Evolutionary conservation across 2,113 vertebrate genomes (phyloP).

Genomic region (Echinops telfairi): DNA sequence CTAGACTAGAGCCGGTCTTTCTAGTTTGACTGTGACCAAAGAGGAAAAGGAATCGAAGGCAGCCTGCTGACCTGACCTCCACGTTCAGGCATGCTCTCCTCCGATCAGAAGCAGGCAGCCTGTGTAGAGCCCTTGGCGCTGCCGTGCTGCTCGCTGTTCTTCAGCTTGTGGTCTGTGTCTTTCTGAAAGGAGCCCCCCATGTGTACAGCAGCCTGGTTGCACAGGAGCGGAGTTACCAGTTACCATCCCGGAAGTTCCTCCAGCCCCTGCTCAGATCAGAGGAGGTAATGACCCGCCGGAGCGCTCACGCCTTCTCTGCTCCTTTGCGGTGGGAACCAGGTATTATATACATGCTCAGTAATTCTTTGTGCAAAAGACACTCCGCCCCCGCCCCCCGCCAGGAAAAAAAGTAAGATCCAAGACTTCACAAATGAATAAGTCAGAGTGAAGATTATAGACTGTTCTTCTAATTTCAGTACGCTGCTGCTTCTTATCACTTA

Average conservation of each 20-base stretch:
- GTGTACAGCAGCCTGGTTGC: conserved; percentile 63
- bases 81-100: neutral
- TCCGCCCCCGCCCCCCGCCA: neutral
- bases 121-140: neutral
- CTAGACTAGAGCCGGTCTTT: neutral
- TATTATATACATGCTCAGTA: neutral
- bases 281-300: conserved; percentile 84
- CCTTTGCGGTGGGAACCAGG: conserved; percentile 13
- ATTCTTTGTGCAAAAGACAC: neutral
- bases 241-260: conserved; percentile 62
- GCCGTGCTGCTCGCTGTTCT: neutral
- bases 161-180: conserved; percentile 56
- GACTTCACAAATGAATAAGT: neutral
- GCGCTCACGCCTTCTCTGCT: neutral
- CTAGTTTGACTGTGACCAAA: neutral
- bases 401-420: neutral
- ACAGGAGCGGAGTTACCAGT: conserved; percentile 67
- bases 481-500: conserved; percentile 9
- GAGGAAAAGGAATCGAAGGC: conserved; percentile 5
- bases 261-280: conserved; percentile 75
- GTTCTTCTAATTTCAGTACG: neutral
- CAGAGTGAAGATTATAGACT: neutral
- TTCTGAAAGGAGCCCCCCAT: conserved; percentile 79
- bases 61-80: neutral
- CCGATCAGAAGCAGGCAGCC: neutral